phyloP scores from a whole-genome alignment of 2,797 vertebrate genomes.

The Anas acuta region DNA sequence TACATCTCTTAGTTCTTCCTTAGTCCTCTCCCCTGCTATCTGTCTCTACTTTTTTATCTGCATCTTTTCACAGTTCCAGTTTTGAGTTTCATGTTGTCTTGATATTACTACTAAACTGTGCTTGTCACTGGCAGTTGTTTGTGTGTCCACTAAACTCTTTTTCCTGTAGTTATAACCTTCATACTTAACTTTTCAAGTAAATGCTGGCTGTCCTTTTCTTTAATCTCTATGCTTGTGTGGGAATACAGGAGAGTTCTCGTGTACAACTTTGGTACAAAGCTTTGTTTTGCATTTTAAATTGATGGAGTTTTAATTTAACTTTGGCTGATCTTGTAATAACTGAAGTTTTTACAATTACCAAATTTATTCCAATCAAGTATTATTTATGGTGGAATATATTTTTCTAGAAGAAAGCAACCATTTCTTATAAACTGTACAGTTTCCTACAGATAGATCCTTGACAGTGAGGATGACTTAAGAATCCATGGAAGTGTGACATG shows the following conservation, averaged over 20 bases:
- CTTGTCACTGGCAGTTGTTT: not conserved
- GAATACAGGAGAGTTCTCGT: not conserved
- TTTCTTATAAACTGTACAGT: not conserved
- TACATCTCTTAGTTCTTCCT: not conserved
- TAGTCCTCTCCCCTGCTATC: not conserved
- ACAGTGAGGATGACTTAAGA: not conserved
- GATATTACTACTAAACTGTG: not conserved
- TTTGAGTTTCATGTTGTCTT: not conserved
- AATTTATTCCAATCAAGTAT: not conserved
- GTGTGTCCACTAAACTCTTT: not conserved
- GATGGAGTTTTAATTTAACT: not conserved
- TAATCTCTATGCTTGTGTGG: not conserved
- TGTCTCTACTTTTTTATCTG: not conserved
- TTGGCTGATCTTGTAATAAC: not conserved
- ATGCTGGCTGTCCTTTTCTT: not conserved
- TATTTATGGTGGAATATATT: not conserved
- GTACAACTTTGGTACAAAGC: not conserved
- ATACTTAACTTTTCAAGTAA: not conserved
- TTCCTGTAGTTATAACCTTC: not conserved
- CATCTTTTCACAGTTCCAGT: not conserved
- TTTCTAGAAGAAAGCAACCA: not conserved
- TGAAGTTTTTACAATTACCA: not conserved
- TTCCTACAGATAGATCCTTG: not conserved
- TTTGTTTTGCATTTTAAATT: not conserved
- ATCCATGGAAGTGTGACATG: not conserved